Evolutionary conservation across 2,113 vertebrate species (phyloP).

Genomic region (Chaetodon trifascialis): DNA sequence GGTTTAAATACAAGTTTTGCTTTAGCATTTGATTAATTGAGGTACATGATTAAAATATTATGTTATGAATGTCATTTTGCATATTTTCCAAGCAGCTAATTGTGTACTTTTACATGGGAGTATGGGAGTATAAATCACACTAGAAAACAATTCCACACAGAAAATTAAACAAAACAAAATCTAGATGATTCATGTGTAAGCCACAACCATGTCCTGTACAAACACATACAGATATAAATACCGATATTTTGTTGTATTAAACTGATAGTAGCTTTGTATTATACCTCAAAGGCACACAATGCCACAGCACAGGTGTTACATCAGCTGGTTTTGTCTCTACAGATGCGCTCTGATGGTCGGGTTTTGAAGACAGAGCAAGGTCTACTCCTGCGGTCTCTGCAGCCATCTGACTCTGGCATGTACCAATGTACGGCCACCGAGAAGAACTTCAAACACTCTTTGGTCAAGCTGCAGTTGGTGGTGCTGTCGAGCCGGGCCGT

Average conservation of each 20-base stretch:
- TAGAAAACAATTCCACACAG: too few relatives aligned
- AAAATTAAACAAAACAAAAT: too few relatives aligned
- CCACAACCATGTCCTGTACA: not conserved
- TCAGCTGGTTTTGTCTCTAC: constrained; percentile 11
- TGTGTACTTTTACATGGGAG: too few relatives aligned
- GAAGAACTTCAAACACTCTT: constrained; percentile 97
- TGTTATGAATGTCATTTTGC: too few relatives aligned
- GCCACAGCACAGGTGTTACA: not conserved
- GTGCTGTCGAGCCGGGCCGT: constrained; percentile 91
- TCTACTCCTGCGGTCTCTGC: constrained; percentile 91
- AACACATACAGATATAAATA: not conserved
- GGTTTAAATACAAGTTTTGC: too few relatives aligned
- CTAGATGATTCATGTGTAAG: not conserved
- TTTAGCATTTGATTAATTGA: too few relatives aligned
- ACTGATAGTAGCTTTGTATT: not conserved
- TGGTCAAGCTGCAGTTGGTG: constrained; percentile 93
- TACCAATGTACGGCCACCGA: constrained; percentile 97
- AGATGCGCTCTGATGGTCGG: constrained; percentile 94
- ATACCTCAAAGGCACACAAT: not conserved
- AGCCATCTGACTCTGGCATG: constrained; percentile 90
- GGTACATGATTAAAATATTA: too few relatives aligned
- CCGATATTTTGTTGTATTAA: not conserved
- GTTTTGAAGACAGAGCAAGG: constrained; percentile 95
- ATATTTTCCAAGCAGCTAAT: too few relatives aligned
- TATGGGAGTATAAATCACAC: too few relatives aligned